Percentiles rank a stretch among this genome's conserved stretches.
Evolutionary conservation across 2,113 vertebrate species (phyloP).

Genomic region (Danio rerio): GRCz12tu NC_133176.1:15841001-15841500

Average conservation of each 20-base stretch:
- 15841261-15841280: slow-evolving; percentile 94
- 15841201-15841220: background rate
- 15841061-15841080: slow-evolving; percentile 97
- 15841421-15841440: no score
- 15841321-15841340: slow-evolving; percentile 95
- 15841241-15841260: slow-evolving; percentile 47
- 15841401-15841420: slow-evolving; percentile 83
- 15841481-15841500: no score
- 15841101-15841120: slow-evolving; percentile 96
- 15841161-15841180: slow-evolving; percentile 96
- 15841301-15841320: slow-evolving; percentile 96
- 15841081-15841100: slow-evolving; percentile 93
- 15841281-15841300: slow-evolving; percentile 98
- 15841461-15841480: no score
- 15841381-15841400: slow-evolving; percentile 97
- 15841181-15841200: slow-evolving; percentile 62
- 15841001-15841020: slow-evolving; percentile 98
- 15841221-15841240: background rate
- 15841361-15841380: slow-evolving; percentile 96
- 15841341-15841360: slow-evolving; percentile 99
- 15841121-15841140: slow-evolving; percentile 98
- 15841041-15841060: slow-evolving; percentile 99
- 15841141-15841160: slow-evolving; percentile 98
- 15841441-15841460: background rate
- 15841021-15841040: slow-evolving; percentile 95